Base-by-base conservation (phyloP, 2,888 invertebrate genomes). In the Cartodere bifasciata region DNA sequence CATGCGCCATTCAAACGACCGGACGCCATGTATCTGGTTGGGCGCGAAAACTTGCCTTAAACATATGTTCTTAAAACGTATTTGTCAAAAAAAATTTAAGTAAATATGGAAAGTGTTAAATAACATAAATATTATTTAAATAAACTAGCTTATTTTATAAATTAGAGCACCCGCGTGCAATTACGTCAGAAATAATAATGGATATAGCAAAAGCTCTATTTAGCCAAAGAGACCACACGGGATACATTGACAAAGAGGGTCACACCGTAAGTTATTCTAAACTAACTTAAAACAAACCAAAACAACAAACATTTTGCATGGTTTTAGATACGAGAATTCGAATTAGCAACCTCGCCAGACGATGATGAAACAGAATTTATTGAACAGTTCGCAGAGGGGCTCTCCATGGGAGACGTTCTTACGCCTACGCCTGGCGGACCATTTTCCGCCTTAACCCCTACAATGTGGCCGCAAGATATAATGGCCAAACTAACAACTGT, bases 381-480 rank as follows among this genome's bases (percentile, higher is more conserved):
- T 24, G 68, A 74, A 36, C 70, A 72, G 46, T 66, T 72, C 37
- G 69, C 74, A 43, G 75, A 81, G 45, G 76, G 77, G 16, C 62
- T 86, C 36, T 77, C 76, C 47, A 64, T 72, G 34, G 70, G 75
- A 14, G 84, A 83, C 55, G 70, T 75, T 29, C 52, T 83, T 28
- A 71, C 78, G 6, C 84, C 84, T 5, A 72, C 73, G 29, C 84
- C 84, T 9, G 85, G 91, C 2, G 91, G 91, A 2, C 85, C 92
- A 2, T 95, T 95, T 62, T 92, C 90, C 15, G 92, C 91, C 2
- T 70, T 95, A 9, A 92, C 88, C 2, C 76, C 92, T 3, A 92
- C 91, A 37, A 94, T 95, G 91, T 91, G 92, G 76, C 94, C 94
- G 1, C 91, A 92, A 58, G 88, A 92, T 53, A 80, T 92, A 32